Conservation (phyloP, 2,888 invertebrate genomes). For the Biston betularia region DNA sequence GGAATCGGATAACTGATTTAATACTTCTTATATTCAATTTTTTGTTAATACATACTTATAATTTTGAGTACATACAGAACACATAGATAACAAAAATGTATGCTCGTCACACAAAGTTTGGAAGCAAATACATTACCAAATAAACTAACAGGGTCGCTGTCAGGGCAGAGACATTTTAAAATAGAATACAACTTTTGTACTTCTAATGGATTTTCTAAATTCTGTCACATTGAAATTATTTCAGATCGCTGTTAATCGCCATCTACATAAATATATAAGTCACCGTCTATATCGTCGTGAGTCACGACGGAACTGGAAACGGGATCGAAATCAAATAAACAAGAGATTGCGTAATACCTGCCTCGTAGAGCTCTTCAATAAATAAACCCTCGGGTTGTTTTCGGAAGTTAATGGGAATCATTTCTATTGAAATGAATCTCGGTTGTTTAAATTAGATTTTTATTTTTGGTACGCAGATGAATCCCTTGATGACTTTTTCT, state of each 20-base stretch:
- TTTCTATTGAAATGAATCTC: conserved; percentile 48
- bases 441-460: conserved; percentile 35
- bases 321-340: conserved; percentile 61
- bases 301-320: conserved; percentile 30
- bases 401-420: conserved; percentile 55
- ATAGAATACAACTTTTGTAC: no score
- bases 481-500: conserved; percentile 1
- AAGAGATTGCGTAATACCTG: conserved; percentile 46
- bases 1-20: no score
- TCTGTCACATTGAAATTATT: neutral
- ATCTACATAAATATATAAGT: conserved; percentile 5
- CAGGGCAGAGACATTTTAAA: no score
- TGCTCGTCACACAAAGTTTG: no score
- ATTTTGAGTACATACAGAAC: no score
- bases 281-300: conserved; percentile 12
- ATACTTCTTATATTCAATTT: no score
- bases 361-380: conserved; percentile 46
- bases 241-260: neutral
- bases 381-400: conserved; percentile 46
- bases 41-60: no score
- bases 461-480: conserved; percentile 13
- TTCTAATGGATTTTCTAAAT: neutral
- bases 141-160: no score
- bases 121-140: no score
- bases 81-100: no score